phyloP scores from a whole-genome alignment of 2,888 invertebrate genomes.

The Hirtodrosophila histrioides region DNA sequence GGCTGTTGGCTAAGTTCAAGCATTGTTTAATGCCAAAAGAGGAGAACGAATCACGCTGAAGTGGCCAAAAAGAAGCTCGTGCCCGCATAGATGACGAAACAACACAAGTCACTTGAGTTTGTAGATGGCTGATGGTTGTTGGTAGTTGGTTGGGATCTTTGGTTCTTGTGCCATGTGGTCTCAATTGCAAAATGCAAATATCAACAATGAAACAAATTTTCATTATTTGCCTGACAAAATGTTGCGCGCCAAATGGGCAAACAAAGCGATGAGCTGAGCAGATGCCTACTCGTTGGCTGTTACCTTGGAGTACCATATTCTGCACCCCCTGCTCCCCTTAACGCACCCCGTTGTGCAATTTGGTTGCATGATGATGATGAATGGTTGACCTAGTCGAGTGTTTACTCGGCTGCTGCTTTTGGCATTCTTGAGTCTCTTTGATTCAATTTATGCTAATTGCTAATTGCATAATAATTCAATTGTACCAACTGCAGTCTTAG shows the following conservation, averaged over 20 bases:
- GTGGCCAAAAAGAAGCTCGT: constrained; percentile 29
- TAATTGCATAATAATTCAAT: constrained; percentile 81
- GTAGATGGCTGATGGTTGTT: constrained; percentile 8
- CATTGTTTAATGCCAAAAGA: constrained; percentile 57
- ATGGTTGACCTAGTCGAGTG: constrained; percentile 74
- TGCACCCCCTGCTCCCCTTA: neutral
- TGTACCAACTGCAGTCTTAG: constrained; percentile 52
- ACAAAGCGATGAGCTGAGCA: constrained; percentile 32
- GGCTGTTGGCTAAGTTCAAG: constrained; percentile 60
- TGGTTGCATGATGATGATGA: constrained; percentile 35
- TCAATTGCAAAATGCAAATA: constrained; percentile 74
- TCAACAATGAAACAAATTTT: constrained; percentile 72
- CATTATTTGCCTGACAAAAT: constrained; percentile 74
- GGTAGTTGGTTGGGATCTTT: constrained; percentile 4
- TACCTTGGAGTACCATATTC: constrained; percentile 50
- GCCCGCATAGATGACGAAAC: constrained; percentile 63
- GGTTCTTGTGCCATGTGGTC: constrained; percentile 44
- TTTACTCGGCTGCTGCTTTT: constrained; percentile 46
- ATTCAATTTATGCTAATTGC: constrained; percentile 80
- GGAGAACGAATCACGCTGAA: constrained; percentile 13
- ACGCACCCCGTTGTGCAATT: constrained; percentile 39
- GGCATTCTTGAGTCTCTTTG: constrained; percentile 55
- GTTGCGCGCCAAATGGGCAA: constrained; percentile 67
- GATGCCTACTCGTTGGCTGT: constrained; percentile 13
- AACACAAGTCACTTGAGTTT: constrained; percentile 53